Base-by-base conservation (phyloP, 1,140 invertebrate genomes). In the Mylabris phalerata region DNA sequence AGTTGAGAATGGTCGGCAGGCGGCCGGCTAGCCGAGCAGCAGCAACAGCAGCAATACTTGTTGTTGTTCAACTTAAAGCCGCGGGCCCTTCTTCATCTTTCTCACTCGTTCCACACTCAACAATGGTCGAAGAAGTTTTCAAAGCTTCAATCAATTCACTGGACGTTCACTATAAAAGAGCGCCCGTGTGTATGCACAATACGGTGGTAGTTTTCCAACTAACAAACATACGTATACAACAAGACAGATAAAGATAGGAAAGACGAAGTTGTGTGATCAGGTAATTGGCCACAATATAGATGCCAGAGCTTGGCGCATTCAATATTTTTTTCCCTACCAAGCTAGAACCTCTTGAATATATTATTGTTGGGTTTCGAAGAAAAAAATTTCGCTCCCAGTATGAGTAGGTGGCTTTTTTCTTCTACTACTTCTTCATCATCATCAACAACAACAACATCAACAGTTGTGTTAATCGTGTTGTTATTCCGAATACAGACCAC, bases 201-300 rank as follows among this genome's bases (percentile, higher is more conserved):
- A 54, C 50, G 25, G 50, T 54, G 44, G 41, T 27, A 47, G 19
- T 47, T 47, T 19, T 26, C 24, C 45, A 19, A 26, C 45, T 47
- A 47, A 47, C 45, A 19, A 47, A 47, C 45, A 13, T 26, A 24
- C 24, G 19, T n/a, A n/a, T 25, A 19, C n/a, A 9, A 3, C 10
- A 47, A 19, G 10, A 26, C 39, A 40, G 39, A 6, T 7, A 7
- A 6, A 7, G 39, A 40, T 40, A 19, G 19, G 19, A 19, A 19
- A 19, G 19, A 19, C 19, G 19, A 19, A 19, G 19, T 19, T 19
- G 19, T 40, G 6, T 55, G 51, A 55, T 55, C 51, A 39, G 26
- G 51, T 55, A 55, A 55, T 55, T 55, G 51, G 51, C 51, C 44
- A 55, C 51, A 55, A 55, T 55, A 55, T 55, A 55, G 51, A 55